These are phyloP conservation scores for Indicator indicator DNA, from an alignment of 2,113 vertebrate genomes.

Conservation along the genomic window DNA sequence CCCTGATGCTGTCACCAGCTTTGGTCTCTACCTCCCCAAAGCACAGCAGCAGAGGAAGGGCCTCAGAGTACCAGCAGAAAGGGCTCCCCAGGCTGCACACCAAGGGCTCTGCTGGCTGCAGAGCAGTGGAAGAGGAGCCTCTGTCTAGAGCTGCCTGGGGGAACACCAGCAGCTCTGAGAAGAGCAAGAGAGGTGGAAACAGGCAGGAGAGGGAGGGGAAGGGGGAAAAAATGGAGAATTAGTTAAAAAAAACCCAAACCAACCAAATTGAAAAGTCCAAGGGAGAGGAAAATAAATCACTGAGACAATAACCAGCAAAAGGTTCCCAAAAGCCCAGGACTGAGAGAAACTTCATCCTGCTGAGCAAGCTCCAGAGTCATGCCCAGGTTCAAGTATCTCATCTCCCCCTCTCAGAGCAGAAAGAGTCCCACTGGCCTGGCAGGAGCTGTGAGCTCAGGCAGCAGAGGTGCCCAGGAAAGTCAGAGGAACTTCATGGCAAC, in stretches of 20 bases:
- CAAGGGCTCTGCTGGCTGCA: neutral
- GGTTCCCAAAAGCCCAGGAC: neutral
- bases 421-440: neutral
- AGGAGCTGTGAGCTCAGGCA: neutral
- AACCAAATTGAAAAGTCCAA: neutral
- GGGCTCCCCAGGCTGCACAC: neutral
- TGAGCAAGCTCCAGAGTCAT: neutral
- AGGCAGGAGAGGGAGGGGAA: neutral
- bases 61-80: neutral
- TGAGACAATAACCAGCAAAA: neutral
- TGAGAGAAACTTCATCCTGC: neutral
- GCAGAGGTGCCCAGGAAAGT: neutral
- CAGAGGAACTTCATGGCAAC: neutral
- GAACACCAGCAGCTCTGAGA: neutral
- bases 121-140: neutral
- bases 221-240: neutral
- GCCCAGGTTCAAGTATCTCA: neutral
- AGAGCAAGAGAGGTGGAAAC: neutral
- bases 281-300: neutral
- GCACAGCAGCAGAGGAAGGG: slow-evolving; percentile 32
- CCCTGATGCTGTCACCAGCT: slow-evolving; percentile 12
- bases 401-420: neutral
- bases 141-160: neutral
- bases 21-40: slow-evolving; percentile 41
- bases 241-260: neutral